phyloP scores from a whole-genome alignment of 2,113 vertebrate genomes.

The Xiphophorus couchianus region DNA sequence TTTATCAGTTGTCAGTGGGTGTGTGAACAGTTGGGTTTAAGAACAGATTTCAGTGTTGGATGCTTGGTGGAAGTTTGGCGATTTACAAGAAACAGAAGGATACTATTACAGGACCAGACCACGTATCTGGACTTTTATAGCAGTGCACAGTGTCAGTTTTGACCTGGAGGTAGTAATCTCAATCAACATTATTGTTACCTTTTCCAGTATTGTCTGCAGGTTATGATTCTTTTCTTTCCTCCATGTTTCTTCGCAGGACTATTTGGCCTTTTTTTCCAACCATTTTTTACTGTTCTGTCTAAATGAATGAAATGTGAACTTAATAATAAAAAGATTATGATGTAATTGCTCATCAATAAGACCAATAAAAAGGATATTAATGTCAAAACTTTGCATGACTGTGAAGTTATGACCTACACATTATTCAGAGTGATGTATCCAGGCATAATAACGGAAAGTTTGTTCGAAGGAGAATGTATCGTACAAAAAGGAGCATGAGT shows the following conservation, averaged over 20 bases:
- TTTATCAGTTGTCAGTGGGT: conserved; percentile 50
- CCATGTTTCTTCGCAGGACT: not conserved
- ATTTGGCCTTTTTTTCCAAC: not conserved
- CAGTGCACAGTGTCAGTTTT: not conserved
- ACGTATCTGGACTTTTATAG: conserved; percentile 12
- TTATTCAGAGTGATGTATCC: not conserved
- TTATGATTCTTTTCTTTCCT: not conserved
- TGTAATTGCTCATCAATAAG: not conserved
- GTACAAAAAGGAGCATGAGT: too few species aligned
- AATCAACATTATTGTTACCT: not conserved
- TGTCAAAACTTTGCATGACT: not conserved
- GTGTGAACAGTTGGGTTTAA: conserved; percentile 42
- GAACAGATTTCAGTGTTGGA: conserved; percentile 45
- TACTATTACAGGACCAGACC: conserved; percentile 15
- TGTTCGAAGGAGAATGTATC: too few species aligned
- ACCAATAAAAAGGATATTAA: not conserved
- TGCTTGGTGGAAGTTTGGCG: conserved; percentile 22
- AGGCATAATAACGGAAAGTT: too few species aligned
- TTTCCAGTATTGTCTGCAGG: not conserved
- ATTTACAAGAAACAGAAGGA: conserved; percentile 10
- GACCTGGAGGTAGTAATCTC: not conserved
- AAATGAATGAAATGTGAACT: not conserved
- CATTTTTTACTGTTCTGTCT: not conserved
- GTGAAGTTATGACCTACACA: not conserved
- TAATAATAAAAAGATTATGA: not conserved